Evolutionary conservation across 64 coral and sea anemone genomes (phyloP), one percentile per base, ranked within the genome.

Genomic region (Platygyra sinensis): DNA sequence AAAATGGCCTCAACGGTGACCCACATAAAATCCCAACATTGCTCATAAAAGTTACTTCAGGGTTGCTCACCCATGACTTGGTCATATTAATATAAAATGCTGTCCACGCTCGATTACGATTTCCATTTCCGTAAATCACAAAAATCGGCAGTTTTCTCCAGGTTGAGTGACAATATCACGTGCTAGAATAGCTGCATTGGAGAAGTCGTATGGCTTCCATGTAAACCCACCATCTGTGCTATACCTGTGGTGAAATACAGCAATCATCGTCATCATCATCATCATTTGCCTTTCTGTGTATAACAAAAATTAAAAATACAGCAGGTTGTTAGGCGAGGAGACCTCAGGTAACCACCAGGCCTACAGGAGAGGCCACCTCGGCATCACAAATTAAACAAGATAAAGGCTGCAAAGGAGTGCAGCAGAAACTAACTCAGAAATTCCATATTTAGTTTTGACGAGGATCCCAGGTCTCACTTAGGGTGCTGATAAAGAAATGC

Each of bases 71-170:
- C 90, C 32, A 92, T 29, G 8, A 67, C 32, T 61, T 28, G 8
- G 90, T 92, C 81, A 92, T 71, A 42, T 92, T 92, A 19, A 92
- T 5, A 25, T 92, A 74, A 78, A 83, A 92, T 17, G 79, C 62
- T 33, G 25, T 80, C 90, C 83, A 92, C 5, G 14, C 19, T n/a
- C 73, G 78, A 8, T 5, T 13, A 10, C 62, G 39, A 0, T 73
- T 71, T 25, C 62, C 13, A 39, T 20, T 33, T 30, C 74, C 90
- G 49, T 87, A 87, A 55, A 92, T 67, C 16, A 92, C 10, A 19
- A 92, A 92, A 20, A 87, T 19, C 3, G 90, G 90, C 14, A 87
- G 63, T 49, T 67, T 52, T 87, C 75, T 9, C 74, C 74, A 22
- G 79, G 73, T 55, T 92, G 90, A 60, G 90, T 92, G 13, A 92